Conservation (phyloP, 2,113 vertebrate species). For the Petrocephalus zakoni region DNA sequence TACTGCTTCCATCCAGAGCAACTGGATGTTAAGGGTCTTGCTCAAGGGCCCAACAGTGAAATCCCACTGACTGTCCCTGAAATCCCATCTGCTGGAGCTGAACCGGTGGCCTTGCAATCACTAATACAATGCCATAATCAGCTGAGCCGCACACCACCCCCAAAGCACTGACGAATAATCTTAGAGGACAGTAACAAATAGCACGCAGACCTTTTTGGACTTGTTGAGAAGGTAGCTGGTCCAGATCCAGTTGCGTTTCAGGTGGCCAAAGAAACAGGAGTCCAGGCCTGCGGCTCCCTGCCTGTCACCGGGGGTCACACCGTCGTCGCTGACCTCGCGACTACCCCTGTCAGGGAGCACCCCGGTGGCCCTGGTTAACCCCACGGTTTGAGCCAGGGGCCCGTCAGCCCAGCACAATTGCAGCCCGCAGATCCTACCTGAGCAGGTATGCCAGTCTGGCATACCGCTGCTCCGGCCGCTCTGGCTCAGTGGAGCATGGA, state of each 20-base stretch:
- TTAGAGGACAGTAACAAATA: not conserved
- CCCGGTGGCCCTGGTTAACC: not conserved
- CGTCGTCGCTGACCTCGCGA: conserved; percentile 71
- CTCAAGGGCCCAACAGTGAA: not conserved
- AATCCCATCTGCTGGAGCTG: not conserved
- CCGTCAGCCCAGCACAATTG: not conserved
- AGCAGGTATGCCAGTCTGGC: conserved; percentile 40
- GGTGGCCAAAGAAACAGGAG: conserved; percentile 84
- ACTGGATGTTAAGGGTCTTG: not conserved
- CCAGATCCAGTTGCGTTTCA: conserved; percentile 97
- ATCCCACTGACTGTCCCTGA: too few relatives aligned
- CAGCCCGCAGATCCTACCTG: conserved; percentile 37
- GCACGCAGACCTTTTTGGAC: conserved; percentile 57
- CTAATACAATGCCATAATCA: not conserved
- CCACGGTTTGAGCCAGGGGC: not conserved
- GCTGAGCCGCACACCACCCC: not conserved
- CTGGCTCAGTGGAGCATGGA: conserved; percentile 23
- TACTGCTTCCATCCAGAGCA: not conserved
- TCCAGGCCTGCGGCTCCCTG: conserved; percentile 84
- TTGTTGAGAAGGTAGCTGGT: conserved; percentile 78
- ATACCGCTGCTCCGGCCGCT: conserved; percentile 36
- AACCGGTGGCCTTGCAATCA: not conserved
- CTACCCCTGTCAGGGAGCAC: conserved; percentile 63
- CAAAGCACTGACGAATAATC: not conserved
- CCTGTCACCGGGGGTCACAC: conserved; percentile 77